A percentile compares a stretch with the other conserved stretches of the same genome.
Conservation (phyloP, 1,140 invertebrate species). For the Lordiphosa stackelbergi region DNA sequence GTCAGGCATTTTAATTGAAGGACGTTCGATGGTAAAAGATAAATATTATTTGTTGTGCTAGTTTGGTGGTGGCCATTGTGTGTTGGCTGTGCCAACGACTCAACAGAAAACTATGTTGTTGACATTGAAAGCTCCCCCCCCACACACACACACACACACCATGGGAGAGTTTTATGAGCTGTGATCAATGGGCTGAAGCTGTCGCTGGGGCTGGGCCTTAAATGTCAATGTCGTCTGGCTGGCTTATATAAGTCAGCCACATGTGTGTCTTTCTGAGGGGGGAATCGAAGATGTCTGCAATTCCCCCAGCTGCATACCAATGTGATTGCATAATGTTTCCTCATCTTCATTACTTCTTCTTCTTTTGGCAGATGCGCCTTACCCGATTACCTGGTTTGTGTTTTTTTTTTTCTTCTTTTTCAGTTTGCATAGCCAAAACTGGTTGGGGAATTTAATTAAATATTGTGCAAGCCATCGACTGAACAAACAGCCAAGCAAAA, state of each 20-base stretch:
- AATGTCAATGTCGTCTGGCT: slow-evolving; percentile 42
- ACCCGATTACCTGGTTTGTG: not conserved
- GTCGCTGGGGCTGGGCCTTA: not conserved
- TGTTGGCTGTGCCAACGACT: slow-evolving; percentile 9
- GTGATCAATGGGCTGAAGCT: slow-evolving; percentile 4
- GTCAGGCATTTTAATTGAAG: slow-evolving; percentile 56
- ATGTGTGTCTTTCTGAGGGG: not conserved
- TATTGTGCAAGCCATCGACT: slow-evolving; percentile 31
- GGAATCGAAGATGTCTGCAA: no score
- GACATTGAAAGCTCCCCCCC: slow-evolving; percentile 32
- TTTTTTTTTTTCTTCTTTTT: slow-evolving; percentile 6
- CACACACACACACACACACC: not conserved
- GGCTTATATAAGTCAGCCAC: slow-evolving; percentile 2
- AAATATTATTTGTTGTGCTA: slow-evolving; percentile 32
- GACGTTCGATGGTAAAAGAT: slow-evolving; percentile 37
- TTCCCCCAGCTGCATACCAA: slow-evolving; percentile 42
- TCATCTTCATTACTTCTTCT: not conserved
- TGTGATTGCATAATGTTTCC: slow-evolving; percentile 43
- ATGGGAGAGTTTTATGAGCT: slow-evolving; percentile 2
- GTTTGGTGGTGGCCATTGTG: slow-evolving; percentile 23
- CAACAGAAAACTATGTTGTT: slow-evolving; percentile 18
- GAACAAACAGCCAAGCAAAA: slow-evolving; percentile 1
- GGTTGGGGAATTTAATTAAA: slow-evolving; percentile 53
- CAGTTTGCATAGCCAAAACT: slow-evolving; percentile 28
- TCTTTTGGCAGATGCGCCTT: slow-evolving; percentile 22